Percentiles rank a stretch among this genome's conserved stretches.
These are phyloP conservation scores for Drosophila tripunctata DNA, from an alignment of 2,888 invertebrate genomes.

Conservation along the genomic window DNA sequence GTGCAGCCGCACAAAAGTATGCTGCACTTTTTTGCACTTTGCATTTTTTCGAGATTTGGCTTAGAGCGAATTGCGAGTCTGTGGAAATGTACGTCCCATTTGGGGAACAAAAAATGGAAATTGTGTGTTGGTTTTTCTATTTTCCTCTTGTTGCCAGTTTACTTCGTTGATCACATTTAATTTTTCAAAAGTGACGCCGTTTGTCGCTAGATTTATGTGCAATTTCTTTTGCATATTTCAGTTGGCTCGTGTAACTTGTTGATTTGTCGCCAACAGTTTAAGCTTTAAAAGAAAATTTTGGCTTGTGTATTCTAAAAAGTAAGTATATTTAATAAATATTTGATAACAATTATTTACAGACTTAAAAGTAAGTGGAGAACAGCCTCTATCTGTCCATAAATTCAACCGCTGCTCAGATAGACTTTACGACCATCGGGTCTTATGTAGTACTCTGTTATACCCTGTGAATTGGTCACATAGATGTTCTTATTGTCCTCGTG, in stretches of 20 bases:
- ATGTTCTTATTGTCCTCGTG: constrained; percentile 80
- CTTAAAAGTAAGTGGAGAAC: constrained; percentile 47
- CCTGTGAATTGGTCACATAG: constrained; percentile 82
- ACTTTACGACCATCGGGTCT: constrained; percentile 80
- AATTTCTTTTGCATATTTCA: constrained; percentile 57
- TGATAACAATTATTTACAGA: constrained; percentile 60
- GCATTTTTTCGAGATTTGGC: constrained; percentile 61
- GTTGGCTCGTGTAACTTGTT: constrained; percentile 55
- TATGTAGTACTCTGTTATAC: constrained; percentile 82
- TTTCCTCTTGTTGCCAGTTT: constrained; percentile 15
- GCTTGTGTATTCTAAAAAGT: constrained; percentile 9
- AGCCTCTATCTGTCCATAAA: constrained; percentile 23
- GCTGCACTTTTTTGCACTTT: constrained; percentile 68
- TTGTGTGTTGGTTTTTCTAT: constrained; percentile 41
- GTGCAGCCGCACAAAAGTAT: constrained; percentile 47
- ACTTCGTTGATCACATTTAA: constrained; percentile 65
- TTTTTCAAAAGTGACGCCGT: constrained; percentile 63
- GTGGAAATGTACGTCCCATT: constrained; percentile 49
- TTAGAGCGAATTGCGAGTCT: constrained; percentile 19
- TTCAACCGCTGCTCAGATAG: constrained; percentile 64
- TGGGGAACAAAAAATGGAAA: constrained; percentile 58
- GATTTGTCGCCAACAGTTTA: constrained; percentile 34
- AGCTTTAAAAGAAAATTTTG: constrained; percentile 27
- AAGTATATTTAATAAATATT: constrained; percentile 63
- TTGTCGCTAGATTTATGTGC: constrained; percentile 66